Evolutionary conservation across 2,888 invertebrate genomes (phyloP), one percentile per base, ranked within the genome.

Genomic region (Aporophyla lueneburgensis): DNA sequence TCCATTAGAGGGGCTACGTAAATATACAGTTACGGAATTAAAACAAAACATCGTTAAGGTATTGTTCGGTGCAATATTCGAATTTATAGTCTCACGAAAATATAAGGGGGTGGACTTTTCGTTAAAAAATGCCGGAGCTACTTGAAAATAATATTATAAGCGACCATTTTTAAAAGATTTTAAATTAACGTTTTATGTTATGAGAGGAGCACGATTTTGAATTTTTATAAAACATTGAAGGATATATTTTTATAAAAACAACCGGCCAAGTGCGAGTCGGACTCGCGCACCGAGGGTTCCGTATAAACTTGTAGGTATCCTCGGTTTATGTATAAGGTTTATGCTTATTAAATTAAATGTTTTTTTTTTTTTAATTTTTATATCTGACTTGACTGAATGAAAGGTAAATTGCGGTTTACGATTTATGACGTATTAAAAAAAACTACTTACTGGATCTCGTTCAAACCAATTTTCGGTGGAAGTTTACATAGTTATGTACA

Each of bases 31-130:
- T 59, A 71, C 40, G 46, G 49, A 84, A 63, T 54, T 46, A 49
- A 75, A 84, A 70, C 33, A 80, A 83, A 68, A 72, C 51, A n/a
- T 58, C 58, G 56, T 69, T 68, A 59, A 46, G 19, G 24, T 51
- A 61, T 40, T 33, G n/a, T 53, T 19, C n/a, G 21, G 33, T 21
- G 58, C 7, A 0, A 43, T 56, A 9, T 27, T 54, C 1, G 14
- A 40, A 16, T 27, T 67, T 40, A 21, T 16, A 53, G 53, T 40
- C 7, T 63, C n/a, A 27, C n/a, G 40, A 65, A 65, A 68, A 76
- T 58, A 24, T 58, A 49, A 63, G 9, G 9, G n/a, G 9, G 21
- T 43, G 49, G 6, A 0, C 21, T 62, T 19, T 67, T 10, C 12
- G 2, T 74, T 61, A 12, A 33, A 33, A 74, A 21, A 27, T 40